These are phyloP conservation scores for Drosophila jambulina DNA, from an alignment of 1,140 invertebrate genomes.

Conservation along the genomic window DNA sequence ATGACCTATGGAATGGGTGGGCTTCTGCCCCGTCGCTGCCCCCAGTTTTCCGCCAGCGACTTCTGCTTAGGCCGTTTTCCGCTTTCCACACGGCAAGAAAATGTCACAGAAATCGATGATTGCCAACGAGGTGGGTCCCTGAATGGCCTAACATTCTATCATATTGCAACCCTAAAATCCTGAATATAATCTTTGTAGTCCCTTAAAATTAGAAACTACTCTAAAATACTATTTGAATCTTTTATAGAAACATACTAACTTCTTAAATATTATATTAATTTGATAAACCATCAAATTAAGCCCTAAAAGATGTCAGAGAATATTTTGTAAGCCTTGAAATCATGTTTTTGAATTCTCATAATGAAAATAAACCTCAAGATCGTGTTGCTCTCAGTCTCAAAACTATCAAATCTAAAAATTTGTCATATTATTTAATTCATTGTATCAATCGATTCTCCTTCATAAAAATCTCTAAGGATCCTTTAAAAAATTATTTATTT, in stretches of 20 bases:
- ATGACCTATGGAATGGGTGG: conserved; percentile 83
- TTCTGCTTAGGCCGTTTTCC: conserved; percentile 55
- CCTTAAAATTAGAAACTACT: background rate
- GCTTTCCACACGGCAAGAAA: conserved; percentile 41
- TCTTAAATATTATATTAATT: background rate
- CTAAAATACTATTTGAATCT: background rate
- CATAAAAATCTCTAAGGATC: background rate
- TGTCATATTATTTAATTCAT: no score
- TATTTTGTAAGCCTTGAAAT: background rate
- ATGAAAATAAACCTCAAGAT: background rate
- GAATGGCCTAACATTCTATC: background rate
- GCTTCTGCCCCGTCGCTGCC: conserved; percentile 38
- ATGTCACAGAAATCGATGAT: background rate
- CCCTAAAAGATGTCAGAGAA: background rate
- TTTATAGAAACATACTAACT: no score
- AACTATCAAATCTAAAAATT: background rate
- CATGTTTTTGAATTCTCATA: background rate
- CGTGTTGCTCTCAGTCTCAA: background rate
- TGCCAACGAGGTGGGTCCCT: background rate
- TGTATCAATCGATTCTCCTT: background rate
- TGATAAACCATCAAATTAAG: background rate
- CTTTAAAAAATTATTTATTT: no score
- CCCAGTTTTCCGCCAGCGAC: conserved; percentile 55
- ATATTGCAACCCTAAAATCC: background rate
- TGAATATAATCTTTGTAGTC: background rate